Evolutionary conservation across 1,140 invertebrate genomes (phyloP).

Genomic region (Euura lappo): DNA sequence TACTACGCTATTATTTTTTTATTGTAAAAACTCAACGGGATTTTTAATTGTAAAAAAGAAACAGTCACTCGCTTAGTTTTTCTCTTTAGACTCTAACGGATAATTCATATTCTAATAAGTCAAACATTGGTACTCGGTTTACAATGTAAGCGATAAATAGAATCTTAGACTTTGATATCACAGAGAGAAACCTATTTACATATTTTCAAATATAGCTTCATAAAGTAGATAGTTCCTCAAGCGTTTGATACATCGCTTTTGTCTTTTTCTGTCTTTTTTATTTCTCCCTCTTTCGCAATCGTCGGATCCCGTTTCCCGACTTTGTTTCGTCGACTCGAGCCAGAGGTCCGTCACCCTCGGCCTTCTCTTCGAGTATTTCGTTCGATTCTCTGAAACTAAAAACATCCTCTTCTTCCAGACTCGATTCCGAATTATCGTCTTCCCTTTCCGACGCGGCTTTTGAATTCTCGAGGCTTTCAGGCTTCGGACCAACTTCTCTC

Average conservation of each 20-base stretch:
- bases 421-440: no score
- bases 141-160: not conserved
- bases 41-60: not conserved
- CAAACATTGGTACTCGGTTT: no score
- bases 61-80: not conserved
- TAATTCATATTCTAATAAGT: no score
- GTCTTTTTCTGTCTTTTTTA: not conserved
- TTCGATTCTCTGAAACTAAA: not conserved
- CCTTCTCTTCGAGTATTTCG: not conserved
- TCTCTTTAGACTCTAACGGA: no score
- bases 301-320: no score
- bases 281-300: not conserved
- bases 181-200: constrained; percentile 36
- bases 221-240: not conserved
- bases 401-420: no score
- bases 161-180: constrained; percentile 36
- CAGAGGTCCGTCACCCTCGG: not conserved
- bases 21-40: not conserved
- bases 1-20: no score
- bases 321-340: no score
- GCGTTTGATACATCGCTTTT: not conserved
- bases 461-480: constrained; percentile 2
- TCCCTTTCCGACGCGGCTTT: not conserved
- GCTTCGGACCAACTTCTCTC: not conserved
- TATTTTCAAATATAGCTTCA: no score